Percentiles rank a stretch among this genome's conserved stretches.
These are phyloP conservation scores for Pelodiscus sinensis DNA, from an alignment of 2,113 vertebrate genomes.

Conservation along the genomic window DNA sequence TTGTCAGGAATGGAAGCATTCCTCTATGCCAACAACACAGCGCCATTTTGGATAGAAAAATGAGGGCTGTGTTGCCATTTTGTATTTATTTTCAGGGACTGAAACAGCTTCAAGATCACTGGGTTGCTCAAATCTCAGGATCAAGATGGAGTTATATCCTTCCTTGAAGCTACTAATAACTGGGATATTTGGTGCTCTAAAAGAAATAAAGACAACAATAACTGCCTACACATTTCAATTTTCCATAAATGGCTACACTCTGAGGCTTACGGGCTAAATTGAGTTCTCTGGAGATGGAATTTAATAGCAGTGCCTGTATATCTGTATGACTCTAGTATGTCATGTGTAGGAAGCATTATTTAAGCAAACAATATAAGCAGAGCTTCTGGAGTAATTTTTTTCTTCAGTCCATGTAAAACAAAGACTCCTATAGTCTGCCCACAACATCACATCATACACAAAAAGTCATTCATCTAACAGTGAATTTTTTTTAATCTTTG, in stretches of 20 bases:
- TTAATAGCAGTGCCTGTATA: fast-evolving
- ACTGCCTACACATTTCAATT: not conserved
- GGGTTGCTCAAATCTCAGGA: not conserved
- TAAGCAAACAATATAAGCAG: not conserved
- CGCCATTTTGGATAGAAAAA: not conserved
- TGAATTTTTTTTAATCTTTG: not conserved
- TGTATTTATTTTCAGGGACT: not conserved
- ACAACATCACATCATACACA: not conserved
- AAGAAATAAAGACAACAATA: not conserved
- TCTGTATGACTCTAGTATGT: not conserved
- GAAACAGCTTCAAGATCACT: not conserved
- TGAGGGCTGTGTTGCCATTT: not conserved
- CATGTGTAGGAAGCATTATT: fast-evolving
- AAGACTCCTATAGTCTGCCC: constrained; percentile 44
- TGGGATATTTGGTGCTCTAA: fast-evolving
- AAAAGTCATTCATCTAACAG: not conserved
- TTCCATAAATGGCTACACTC: not conserved
- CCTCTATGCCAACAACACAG: not conserved
- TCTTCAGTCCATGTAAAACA: constrained; percentile 1
- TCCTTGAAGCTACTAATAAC: not conserved
- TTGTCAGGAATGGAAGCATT: not conserved
- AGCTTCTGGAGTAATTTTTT: not conserved
- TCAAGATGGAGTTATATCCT: not conserved
- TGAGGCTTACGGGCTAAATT: not conserved
- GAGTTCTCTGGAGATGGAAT: not conserved